Base-by-base conservation (phyloP, 30 jellyfish, hydroid and myxozoan genomes). In the Chironex yamaguchii region DNA sequence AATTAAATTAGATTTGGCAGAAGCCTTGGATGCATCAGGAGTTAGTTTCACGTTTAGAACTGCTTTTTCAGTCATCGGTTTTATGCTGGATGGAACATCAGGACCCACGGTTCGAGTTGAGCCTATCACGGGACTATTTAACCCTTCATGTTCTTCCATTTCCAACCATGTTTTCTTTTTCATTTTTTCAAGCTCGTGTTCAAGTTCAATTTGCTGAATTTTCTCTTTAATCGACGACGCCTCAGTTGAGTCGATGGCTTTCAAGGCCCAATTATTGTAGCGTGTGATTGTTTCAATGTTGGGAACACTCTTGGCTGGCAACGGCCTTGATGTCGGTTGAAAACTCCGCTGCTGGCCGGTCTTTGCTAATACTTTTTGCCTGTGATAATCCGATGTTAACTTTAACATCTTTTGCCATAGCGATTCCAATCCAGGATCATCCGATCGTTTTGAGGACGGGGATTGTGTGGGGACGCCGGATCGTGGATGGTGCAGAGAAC, bases 341-440 rank as follows among this genome's bases (percentile, higher is more conserved):
- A 42, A 9, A 42, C 13, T 42, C 13, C 58, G 58, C 58, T 42
- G 58, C 9, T 42, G 13, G 58, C 58, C 58, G 9, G 58, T 42
- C 58, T 42, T 42, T 6, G 58, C 58, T 42, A 6, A 17, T 9
- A 42, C 17, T 42, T 42, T 42, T 42, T 42, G 58, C 58, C 58
- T 42, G 58, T 42, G 58, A 17, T 42, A 42, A 20, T 87, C 89
- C 28, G 98, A 83, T 35, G 98, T 87, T 33, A 92, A 77, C 26
- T 42, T 71, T 24, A 92, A 85, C 98, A 92, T 92, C 36, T 92
- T 86, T 28, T 75, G 87, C 98, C 98, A 92, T 13, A 92, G 89
- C 0, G 97, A 79, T 23, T 86, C 58, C 1, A 31, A 29, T 20
- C 25, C 54, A 23, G 21, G 20, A 67, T 31, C 67, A 3, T 11